These are phyloP conservation scores for Brotula barbata DNA, from an alignment of 2,797 vertebrate genomes.

Conservation along the genomic window DNA sequence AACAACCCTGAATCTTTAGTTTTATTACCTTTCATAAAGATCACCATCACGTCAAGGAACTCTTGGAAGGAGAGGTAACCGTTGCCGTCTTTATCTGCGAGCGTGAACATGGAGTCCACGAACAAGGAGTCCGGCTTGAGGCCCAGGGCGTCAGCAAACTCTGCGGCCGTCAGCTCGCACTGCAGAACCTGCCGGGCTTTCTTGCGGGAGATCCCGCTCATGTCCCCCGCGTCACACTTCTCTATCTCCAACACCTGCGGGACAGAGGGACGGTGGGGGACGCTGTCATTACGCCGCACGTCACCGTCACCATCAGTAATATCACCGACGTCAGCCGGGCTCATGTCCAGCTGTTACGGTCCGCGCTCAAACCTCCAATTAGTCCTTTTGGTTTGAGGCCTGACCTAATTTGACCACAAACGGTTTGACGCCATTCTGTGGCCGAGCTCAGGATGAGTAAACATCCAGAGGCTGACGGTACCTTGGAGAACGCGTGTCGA, in stretches of 20 bases:
- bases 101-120: slow-evolving; percentile 94
- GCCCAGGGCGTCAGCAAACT: slow-evolving; percentile 90
- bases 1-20: too few species aligned
- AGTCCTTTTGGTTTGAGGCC: slow-evolving; percentile 51
- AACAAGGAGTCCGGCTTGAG: slow-evolving; percentile 90
- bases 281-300: slow-evolving; percentile 27
- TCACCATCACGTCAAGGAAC: slow-evolving; percentile 92
- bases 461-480: slow-evolving; percentile 57
- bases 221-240: slow-evolving; percentile 80
- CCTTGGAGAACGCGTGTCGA: slow-evolving; percentile 91
- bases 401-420: slow-evolving; percentile 51
- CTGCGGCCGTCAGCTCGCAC: slow-evolving; percentile 88
- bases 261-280: slow-evolving; percentile 15
- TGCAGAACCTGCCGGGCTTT: slow-evolving; percentile 85
- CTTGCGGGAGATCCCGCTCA: slow-evolving; percentile 77
- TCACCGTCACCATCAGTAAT: slow-evolving; percentile 41
- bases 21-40: slow-evolving; percentile 82
- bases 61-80: slow-evolving; percentile 96
- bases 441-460: slow-evolving; percentile 46
- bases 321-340: slow-evolving; percentile 48
- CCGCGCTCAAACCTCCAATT: slow-evolving; percentile 52
- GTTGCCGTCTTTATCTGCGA: slow-evolving; percentile 94
- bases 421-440: slow-evolving; percentile 48
- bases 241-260: slow-evolving; percentile 89
- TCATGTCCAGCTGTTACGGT: slow-evolving; percentile 42